Evolutionary conservation across 1,140 invertebrate genomes (phyloP), one percentile per base, ranked within the genome.

Genomic region (Drosophila eugracilis): DNA sequence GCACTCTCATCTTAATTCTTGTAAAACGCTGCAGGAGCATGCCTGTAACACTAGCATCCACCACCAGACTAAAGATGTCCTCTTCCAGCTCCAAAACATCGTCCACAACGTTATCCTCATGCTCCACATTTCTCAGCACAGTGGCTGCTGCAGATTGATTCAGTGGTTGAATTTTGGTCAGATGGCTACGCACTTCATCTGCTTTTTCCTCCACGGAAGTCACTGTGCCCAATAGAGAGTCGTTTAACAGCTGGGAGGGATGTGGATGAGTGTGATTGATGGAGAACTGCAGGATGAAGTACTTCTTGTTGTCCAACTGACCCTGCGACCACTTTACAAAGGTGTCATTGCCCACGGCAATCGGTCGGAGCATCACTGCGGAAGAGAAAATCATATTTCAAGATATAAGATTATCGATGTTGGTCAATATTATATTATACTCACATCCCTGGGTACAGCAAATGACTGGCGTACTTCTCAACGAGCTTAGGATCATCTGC

Each of bases 361-460:
- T 78, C n/a, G 83, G 60, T 9, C 80, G 86, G 4, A 90, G 65
- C 62, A 88, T 75, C 36, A 91, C 90, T 91, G n/a, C n/a, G n/a
- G n/a, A n/a, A n/a, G n/a, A n/a, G n/a, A n/a, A n/a, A n/a, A n/a
- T n/a, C n/a, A n/a, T n/a, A n/a, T n/a, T n/a, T n/a, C n/a, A n/a
- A n/a, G n/a, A n/a, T n/a, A n/a, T n/a, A n/a, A n/a, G n/a, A n/a
- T n/a, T n/a, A n/a, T n/a, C n/a, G n/a, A n/a, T n/a, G n/a, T n/a
- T n/a, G n/a, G n/a, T n/a, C n/a, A 6, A 6, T 6, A 1, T 36
- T 36, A 36, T 6, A 14, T 36, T 36, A 26, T 48, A 90, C 91
- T 90, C 58, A 92, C 91, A 67, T 54, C 91, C 91, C 55, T 92
- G 91, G 0, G 90, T 90, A 50, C 88, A 90, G 54, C 91, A 92